Conservation (phyloP, 2,797 vertebrate species). For the Siniperca scherzeri region DNA sequence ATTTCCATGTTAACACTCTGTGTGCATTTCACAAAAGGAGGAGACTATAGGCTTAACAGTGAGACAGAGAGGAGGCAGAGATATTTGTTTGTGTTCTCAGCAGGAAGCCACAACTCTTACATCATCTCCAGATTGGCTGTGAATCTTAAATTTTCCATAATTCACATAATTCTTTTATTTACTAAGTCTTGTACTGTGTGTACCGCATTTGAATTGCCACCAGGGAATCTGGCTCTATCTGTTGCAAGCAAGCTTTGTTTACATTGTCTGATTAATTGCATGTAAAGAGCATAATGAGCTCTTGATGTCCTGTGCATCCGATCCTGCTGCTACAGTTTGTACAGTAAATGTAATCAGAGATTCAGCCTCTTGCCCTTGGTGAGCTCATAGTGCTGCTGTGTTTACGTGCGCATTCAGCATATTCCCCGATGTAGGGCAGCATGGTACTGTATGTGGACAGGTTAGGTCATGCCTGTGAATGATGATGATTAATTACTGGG, state of each 20-base stretch:
- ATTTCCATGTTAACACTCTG: conserved; percentile 38
- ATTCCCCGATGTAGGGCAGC: conserved; percentile 39
- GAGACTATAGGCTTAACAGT: conserved; percentile 33
- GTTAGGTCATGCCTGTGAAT: conserved; percentile 57
- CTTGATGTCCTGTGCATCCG: conserved; percentile 73
- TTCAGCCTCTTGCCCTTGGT: conserved; percentile 62
- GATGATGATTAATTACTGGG: conserved; percentile 51
- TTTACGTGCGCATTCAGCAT: conserved; percentile 55
- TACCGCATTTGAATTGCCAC: conserved; percentile 44
- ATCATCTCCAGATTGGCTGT: conserved; percentile 64
- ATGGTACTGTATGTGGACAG: conserved; percentile 32
- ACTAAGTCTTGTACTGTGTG: conserved; percentile 35
- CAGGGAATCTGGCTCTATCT: conserved; percentile 54
- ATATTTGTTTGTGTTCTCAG: conserved; percentile 50
- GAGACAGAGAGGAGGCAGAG: conserved; percentile 38
- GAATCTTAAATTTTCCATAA: conserved; percentile 59
- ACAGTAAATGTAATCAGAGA: conserved; percentile 78
- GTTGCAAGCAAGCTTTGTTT: conserved; percentile 70
- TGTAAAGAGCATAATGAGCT: conserved; percentile 76
- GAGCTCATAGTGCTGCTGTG: conserved; percentile 46
- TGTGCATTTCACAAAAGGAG: conserved; percentile 38
- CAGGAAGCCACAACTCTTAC: conserved; percentile 53
- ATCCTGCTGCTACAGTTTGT: conserved; percentile 71
- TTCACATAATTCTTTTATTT: conserved; percentile 55
- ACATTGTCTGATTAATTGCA: conserved; percentile 78